phyloP scores from a whole-genome alignment of 2,888 invertebrate species.

The Volucella inflata region DNA sequence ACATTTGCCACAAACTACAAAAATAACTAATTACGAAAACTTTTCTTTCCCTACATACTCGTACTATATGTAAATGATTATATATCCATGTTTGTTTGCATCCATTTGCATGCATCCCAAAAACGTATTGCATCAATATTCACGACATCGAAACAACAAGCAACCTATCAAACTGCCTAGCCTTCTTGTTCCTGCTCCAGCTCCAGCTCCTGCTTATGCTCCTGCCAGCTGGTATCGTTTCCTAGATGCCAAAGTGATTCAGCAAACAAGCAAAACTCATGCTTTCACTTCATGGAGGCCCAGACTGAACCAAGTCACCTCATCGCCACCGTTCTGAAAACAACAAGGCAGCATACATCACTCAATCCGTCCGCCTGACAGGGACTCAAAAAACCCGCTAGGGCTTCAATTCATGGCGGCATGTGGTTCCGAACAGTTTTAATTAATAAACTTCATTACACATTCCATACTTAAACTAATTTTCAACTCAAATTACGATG shows the following conservation, averaged over 20 bases:
- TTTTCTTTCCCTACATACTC: constrained; percentile 27
- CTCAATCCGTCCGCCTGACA: constrained; percentile 70
- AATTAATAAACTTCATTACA: constrained; percentile 79
- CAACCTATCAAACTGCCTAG: constrained; percentile 56
- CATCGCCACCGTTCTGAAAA: constrained; percentile 37
- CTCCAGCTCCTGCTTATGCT: not conserved
- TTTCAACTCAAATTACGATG: constrained; percentile 78
- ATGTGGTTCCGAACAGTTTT: constrained; percentile 77
- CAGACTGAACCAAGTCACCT: not conserved
- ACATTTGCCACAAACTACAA: constrained; percentile 50
- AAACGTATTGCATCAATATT: constrained; percentile 73
- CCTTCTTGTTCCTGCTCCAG: not conserved
- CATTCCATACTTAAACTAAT: constrained; percentile 79
- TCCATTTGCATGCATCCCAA: constrained; percentile 70
- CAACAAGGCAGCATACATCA: constrained; percentile 68
- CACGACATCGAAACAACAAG: constrained; percentile 71
- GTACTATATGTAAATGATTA: not conserved
- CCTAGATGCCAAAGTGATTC: constrained; percentile 67
- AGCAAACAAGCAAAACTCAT: constrained; percentile 58
- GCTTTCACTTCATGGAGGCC: not conserved
- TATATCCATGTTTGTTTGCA: constrained; percentile 28
- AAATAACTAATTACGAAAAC: constrained; percentile 72
- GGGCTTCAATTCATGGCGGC: constrained; percentile 75
- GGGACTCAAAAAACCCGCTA: constrained; percentile 72
- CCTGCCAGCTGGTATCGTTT: constrained; percentile 20